Percentiles rank a stretch among this genome's conserved stretches.
These are phyloP conservation scores for Crotalus horridus DNA, from an alignment of 2,113 vertebrate genomes.

Conservation along the genomic window DNA sequence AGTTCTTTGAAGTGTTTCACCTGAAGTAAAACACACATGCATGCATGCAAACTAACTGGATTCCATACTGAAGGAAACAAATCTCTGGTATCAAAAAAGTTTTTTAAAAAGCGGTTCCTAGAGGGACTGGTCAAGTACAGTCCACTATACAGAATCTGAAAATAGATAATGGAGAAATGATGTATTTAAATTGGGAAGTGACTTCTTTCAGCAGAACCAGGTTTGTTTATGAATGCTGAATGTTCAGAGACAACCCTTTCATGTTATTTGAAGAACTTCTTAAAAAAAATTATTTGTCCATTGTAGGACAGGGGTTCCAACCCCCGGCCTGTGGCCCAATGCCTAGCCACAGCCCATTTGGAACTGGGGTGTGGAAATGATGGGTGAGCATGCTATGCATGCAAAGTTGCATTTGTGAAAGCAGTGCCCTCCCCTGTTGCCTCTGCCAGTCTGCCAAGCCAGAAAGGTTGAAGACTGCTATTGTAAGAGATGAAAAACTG, in stretches of 20 bases:
- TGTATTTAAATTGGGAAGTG: not conserved
- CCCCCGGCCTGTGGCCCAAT: too few species aligned
- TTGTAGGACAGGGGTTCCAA: not conserved
- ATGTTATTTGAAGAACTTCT: not conserved
- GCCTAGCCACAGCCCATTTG: too few species aligned
- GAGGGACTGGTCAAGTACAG: not conserved
- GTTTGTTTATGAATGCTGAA: not conserved
- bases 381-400: too few species aligned
- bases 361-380: too few species aligned
- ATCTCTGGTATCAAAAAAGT: not conserved
- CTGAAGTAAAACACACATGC: not conserved
- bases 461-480: too few species aligned
- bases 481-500: not conserved
- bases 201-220: not conserved
- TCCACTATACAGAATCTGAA: not conserved
- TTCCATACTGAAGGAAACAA: not conserved
- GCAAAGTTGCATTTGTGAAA: too few species aligned
- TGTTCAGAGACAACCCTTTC: not conserved
- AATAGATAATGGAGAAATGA: not conserved
- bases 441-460: too few species aligned
- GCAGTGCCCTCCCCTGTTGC: too few species aligned
- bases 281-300: not conserved
- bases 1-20: too few species aligned
- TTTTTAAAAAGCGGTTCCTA: not conserved
- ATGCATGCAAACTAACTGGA: not conserved